A percentile compares a stretch with the other conserved stretches of the same genome.
phyloP scores from a whole-genome alignment of 2,888 invertebrate species.

The Limnephilus rhombicus region DNA sequence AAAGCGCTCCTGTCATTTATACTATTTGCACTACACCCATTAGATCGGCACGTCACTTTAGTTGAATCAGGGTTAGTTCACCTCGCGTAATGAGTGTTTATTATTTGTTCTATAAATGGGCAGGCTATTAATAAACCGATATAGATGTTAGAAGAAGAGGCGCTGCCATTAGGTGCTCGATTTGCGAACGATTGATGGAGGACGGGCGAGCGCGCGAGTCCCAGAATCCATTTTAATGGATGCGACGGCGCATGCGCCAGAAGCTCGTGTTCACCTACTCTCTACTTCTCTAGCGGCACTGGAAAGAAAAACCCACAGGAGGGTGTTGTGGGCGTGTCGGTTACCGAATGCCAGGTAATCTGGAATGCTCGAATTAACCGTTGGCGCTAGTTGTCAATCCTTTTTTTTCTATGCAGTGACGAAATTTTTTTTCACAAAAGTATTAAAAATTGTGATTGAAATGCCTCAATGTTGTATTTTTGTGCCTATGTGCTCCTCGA shows the following conservation, averaged over 20 bases:
- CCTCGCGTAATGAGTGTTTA: slow-evolving; percentile 67
- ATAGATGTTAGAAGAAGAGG: slow-evolving; percentile 48
- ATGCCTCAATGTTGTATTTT: too few species aligned
- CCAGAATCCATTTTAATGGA: slow-evolving; percentile 67
- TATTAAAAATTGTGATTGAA: too few species aligned
- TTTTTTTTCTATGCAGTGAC: too few species aligned
- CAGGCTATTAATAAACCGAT: slow-evolving; percentile 51
- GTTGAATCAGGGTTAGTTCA: slow-evolving; percentile 33
- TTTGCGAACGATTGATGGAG: slow-evolving; percentile 55
- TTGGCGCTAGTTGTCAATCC: too few species aligned
- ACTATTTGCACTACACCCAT: slow-evolving; percentile 46
- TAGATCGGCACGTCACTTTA: slow-evolving; percentile 47
- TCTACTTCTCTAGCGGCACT: background rate
- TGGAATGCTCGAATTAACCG: too few species aligned
- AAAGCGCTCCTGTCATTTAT: slow-evolving; percentile 43
- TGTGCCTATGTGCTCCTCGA: too few species aligned
- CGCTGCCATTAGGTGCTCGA: slow-evolving; percentile 53
- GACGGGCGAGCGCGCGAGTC: slow-evolving; percentile 70
- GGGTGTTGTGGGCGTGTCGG: background rate
- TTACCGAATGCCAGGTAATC: background rate
- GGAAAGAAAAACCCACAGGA: background rate
- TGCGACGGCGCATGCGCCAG: slow-evolving; percentile 53
- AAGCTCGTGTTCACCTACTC: slow-evolving; percentile 55
- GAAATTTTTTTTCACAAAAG: too few species aligned
- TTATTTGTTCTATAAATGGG: slow-evolving; percentile 65